These are phyloP conservation scores for Pristionchus maxplancki DNA, from an alignment of 2,888 invertebrate species.

Conservation along the genomic window DNA sequence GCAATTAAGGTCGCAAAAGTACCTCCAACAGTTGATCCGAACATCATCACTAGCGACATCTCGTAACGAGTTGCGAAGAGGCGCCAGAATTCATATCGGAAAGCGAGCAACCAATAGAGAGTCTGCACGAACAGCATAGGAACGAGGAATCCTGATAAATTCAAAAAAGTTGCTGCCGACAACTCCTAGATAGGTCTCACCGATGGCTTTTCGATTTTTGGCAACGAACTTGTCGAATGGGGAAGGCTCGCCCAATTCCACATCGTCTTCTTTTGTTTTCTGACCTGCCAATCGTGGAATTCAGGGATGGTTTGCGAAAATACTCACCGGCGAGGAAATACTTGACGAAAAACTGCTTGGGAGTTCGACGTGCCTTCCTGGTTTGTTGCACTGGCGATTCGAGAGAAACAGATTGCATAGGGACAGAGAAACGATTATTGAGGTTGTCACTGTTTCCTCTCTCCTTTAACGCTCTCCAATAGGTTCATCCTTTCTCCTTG, in stretches of 20 bases:
- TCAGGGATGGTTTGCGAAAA: too few species aligned
- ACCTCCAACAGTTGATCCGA: slow-evolving; percentile 47
- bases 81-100: slow-evolving; percentile 9
- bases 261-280: not conserved
- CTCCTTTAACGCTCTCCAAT: not conserved
- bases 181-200: not conserved
- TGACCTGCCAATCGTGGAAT: too few species aligned
- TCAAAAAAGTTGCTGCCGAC: too few species aligned
- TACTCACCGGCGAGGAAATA: not conserved
- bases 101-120: slow-evolving; percentile 43
- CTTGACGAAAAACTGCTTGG: not conserved
- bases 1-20: too few species aligned
- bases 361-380: not conserved
- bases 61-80: slow-evolving; percentile 47
- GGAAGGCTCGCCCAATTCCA: not conserved
- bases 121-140: slow-evolving; percentile 42
- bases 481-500: not conserved
- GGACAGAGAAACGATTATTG: not conserved
- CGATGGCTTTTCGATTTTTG: slow-evolving; percentile 6
- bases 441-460: not conserved
- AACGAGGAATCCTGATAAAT: not conserved
- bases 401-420: not conserved
- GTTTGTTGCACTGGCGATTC: not conserved
- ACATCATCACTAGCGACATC: slow-evolving; percentile 51
- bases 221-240: slow-evolving; percentile 14